phyloP scores from a whole-genome alignment of 2,888 invertebrate genomes.

The Agonopterix arenella region DNA sequence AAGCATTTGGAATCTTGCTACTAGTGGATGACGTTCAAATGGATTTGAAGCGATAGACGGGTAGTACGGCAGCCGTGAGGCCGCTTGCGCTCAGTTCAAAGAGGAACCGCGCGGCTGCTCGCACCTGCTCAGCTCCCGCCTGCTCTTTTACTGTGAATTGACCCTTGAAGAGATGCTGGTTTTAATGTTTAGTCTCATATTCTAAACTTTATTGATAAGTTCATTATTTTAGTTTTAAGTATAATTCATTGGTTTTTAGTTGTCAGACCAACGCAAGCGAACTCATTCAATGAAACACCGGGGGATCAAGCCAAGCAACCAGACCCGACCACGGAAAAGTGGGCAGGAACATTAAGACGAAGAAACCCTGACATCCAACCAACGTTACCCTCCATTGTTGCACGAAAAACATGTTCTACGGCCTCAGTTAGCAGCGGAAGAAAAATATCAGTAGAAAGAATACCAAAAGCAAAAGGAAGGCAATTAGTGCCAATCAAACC shows the following conservation, averaged over 20 bases:
- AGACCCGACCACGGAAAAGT: conserved; percentile 77
- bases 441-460: conserved; percentile 65
- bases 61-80: too few species aligned
- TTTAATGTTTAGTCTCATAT: too few species aligned
- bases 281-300: conserved; percentile 35
- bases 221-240: too few species aligned
- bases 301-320: conserved; percentile 44
- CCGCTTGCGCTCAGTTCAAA: too few species aligned
- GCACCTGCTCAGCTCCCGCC: too few species aligned
- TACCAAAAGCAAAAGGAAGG: conserved; percentile 36
- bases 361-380: conserved; percentile 81
- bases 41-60: too few species aligned
- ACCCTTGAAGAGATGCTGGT: too few species aligned
- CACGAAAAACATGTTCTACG: conserved; percentile 58
- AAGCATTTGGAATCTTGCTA: too few species aligned
- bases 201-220: too few species aligned
- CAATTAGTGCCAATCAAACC: conserved; percentile 57
- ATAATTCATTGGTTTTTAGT: conserved; percentile 36
- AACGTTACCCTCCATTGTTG: conserved; percentile 78
- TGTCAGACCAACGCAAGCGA: conserved; percentile 54
- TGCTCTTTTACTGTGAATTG: too few species aligned
- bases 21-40: too few species aligned
- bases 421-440: conserved; percentile 52
- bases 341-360: conserved; percentile 81
- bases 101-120: too few species aligned